Conservation (phyloP, 2,797 vertebrate species). For the Sternarchorhynchus goeldii region DNA sequence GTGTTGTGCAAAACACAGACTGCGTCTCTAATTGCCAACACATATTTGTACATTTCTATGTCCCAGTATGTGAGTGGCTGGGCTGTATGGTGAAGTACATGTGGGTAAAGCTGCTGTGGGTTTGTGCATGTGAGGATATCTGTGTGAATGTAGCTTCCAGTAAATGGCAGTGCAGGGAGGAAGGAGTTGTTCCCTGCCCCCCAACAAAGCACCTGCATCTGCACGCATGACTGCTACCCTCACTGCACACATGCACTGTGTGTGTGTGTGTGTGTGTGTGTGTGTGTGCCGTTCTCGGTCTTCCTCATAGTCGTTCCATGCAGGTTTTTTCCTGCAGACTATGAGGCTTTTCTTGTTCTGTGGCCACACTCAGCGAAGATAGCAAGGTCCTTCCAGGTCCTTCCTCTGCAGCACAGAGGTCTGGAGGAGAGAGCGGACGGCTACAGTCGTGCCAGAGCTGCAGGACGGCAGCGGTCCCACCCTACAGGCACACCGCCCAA, state of each 20-base stretch:
- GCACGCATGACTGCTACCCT: constrained; percentile 51
- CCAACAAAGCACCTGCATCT: constrained; percentile 55
- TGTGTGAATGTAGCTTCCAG: constrained; percentile 40
- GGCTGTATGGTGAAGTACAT: constrained; percentile 1
- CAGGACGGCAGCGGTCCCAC: constrained; percentile 46
- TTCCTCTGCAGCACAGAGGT: constrained; percentile 12
- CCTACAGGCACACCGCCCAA: constrained; percentile 50
- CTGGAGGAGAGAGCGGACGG: constrained; percentile 35
- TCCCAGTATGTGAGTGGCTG: not conserved
- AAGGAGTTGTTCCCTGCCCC: constrained; percentile 49
- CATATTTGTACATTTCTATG: not conserved
- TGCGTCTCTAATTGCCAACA: not conserved
- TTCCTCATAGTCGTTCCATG: not conserved
- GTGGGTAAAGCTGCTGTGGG: constrained; percentile 4
- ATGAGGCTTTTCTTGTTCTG: too few relatives aligned
- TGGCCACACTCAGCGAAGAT: too few relatives aligned
- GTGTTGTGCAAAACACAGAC: not conserved
- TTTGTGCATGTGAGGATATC: not conserved
- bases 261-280: constrained; percentile 14
- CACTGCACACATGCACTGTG: constrained; percentile 38
- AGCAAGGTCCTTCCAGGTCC: not conserved
- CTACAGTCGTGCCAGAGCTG: constrained; percentile 21
- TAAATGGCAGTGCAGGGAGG: constrained; percentile 45
- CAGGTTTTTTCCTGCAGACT: not conserved
- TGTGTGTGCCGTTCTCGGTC: constrained; percentile 24